These are phyloP conservation scores for Falco biarmicus DNA, from an alignment of 2,797 vertebrate genomes.

Conservation along the genomic window DNA sequence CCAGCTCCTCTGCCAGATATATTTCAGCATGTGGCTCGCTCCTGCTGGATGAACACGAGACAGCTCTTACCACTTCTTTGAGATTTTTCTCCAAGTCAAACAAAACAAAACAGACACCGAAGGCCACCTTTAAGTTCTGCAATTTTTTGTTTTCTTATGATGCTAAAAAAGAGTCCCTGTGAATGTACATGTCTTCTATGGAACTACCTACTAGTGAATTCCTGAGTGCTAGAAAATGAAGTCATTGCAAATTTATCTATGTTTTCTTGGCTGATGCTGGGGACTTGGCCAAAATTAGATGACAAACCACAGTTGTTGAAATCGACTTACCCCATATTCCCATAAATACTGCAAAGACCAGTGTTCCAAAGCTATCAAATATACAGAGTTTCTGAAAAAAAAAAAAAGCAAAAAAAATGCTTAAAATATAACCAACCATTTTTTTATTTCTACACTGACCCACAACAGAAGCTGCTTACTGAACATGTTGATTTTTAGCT, in stretches of 20 bases:
- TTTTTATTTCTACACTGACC: background rate
- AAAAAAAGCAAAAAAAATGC: background rate
- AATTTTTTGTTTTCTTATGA: background rate
- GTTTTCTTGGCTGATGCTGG: slow-evolving; percentile 3
- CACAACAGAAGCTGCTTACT: background rate
- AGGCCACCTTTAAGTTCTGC: background rate
- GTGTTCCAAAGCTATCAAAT: slow-evolving; percentile 95
- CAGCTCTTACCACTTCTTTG: background rate
- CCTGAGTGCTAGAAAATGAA: background rate
- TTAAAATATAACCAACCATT: background rate
- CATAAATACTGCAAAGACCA: slow-evolving; percentile 97
- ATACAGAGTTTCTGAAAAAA: slow-evolving; percentile 90
- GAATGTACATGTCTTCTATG: background rate
- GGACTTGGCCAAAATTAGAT: slow-evolving; percentile 33
- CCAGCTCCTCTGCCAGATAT: background rate
- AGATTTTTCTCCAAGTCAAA: background rate
- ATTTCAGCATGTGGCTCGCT: background rate
- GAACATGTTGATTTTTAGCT: background rate
- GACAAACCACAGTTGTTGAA: slow-evolving; percentile 12
- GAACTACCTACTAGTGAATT: background rate
- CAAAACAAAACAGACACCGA: background rate
- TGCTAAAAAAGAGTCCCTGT: background rate
- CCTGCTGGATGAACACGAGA: background rate
- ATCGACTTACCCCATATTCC: slow-evolving; percentile 90
- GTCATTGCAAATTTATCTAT: background rate